Evolutionary conservation across 2,113 vertebrate species (phyloP).

Genomic region (Nothoprocta perdicaria): DNA sequence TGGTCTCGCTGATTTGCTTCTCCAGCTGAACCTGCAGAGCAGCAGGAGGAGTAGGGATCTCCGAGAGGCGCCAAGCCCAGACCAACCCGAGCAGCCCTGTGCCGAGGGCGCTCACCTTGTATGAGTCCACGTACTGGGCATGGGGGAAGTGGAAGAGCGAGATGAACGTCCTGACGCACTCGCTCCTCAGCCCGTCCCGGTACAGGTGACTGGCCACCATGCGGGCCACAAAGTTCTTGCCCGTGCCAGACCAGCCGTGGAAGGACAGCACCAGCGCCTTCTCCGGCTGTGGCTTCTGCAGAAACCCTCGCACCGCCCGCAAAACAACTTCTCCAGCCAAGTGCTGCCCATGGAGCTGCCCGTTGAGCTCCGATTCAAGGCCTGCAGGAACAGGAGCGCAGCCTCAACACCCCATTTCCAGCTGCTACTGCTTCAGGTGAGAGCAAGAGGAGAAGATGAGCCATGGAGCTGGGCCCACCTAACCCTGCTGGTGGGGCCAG

Average conservation of each 20-base stretch:
- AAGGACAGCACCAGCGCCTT: slow-evolving; percentile 92
- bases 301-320: slow-evolving; percentile 80
- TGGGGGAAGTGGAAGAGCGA: slow-evolving; percentile 93
- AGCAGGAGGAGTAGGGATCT: neutral
- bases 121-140: slow-evolving; percentile 82
- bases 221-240: slow-evolving; percentile 94
- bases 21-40: slow-evolving; percentile 82
- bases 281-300: slow-evolving; percentile 79
- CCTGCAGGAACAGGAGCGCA: slow-evolving; percentile 71
- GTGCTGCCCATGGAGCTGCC: slow-evolving; percentile 92
- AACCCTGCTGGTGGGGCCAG: neutral
- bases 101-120: slow-evolving; percentile 82
- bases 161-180: slow-evolving; percentile 89
- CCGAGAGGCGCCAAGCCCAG: neutral
- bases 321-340: slow-evolving; percentile 84
- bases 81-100: accelerated
- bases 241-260: slow-evolving; percentile 95
- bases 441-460: accelerated
- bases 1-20: slow-evolving; percentile 81
- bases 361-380: slow-evolving; percentile 81
- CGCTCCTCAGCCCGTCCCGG: slow-evolving; percentile 86
- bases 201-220: slow-evolving; percentile 90
- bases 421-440: neutral
- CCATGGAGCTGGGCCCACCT: neutral
- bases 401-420: neutral